Evolutionary conservation across 23 tunicate genomes (phyloP), one percentile per base, ranked within the genome.

Genomic region (Clavelina lepadiformis): DNA sequence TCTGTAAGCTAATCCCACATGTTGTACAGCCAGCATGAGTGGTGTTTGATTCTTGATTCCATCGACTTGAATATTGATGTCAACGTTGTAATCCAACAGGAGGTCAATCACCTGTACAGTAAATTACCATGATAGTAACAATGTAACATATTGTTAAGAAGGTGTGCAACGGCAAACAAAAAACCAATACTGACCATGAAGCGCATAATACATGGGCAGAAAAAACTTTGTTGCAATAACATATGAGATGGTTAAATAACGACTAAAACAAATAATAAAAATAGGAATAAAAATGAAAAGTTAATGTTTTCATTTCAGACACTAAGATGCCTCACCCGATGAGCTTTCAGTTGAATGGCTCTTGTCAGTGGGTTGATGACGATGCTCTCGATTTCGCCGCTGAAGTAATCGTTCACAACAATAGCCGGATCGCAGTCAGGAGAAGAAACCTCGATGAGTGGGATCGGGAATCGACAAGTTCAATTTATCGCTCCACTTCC

Each of bases 11-110:
- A 20, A 21, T 46, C 60, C 75, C 26, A 93, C 95, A 71, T 70
- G 86, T 71, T 94, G 91, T 11, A 94, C 99, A 25, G 99, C 99
- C 2, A 94, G 28, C 99, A 94, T 94, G 33, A 94, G 67, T 29
- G 99, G 86, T 7, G 99, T 94, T 63, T 81, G 83, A 35, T 86
- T 86, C 61, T 66, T 68, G 33, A 79, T 35, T 21, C 88, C 99
- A 75, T 86, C 95, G 7, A 86, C 95, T 60, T 94, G 99, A 33
- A 47, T 6, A 69, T 94, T 94, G 60, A 94, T 94, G 46, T 94
- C 99, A 15, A 86, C 95, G 61, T 82, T 82, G 85, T 80, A 75
- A 24, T 86, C 95, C 38, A 94, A 62, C 46, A 94, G 82, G 24
- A 86, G 56, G 63, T 94, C 99, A 26, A 94, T 49, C 28, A 83